Evolutionary conservation across 1,140 invertebrate genomes (phyloP).

Genomic region (Aleiodes sp.): DNA sequence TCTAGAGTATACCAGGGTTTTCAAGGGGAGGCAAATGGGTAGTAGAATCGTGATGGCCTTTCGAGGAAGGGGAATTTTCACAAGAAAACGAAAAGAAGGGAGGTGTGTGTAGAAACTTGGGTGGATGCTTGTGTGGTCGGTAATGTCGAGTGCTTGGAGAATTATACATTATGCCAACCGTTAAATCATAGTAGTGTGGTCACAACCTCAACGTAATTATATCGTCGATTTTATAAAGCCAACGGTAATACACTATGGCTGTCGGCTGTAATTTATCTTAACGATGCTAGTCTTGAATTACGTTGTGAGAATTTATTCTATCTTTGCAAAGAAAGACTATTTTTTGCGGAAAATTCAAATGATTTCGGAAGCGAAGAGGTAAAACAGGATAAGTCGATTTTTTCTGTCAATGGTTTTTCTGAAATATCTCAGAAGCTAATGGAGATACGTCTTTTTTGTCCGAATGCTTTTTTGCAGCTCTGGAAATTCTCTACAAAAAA

Average conservation of each 20-base stretch:
- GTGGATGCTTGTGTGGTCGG: not conserved
- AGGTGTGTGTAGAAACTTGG: not conserved
- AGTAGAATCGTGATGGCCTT: not conserved
- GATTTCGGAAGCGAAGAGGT: no score
- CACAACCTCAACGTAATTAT: conserved; percentile 44
- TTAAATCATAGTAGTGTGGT: conserved; percentile 43
- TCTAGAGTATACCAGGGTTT: conserved; percentile 23
- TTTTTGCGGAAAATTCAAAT: no score
- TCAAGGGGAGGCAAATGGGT: conserved; percentile 6
- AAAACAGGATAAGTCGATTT: no score
- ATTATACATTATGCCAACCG: conserved; percentile 47
- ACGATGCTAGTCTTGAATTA: not conserved
- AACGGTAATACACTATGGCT: not conserved
- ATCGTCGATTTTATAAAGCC: conserved; percentile 48
- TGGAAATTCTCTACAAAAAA: no score
- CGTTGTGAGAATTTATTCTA: not conserved
- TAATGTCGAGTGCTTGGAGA: conserved; percentile 27
- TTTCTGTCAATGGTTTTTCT: no score
- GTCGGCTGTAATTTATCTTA: not conserved
- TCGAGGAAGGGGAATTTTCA: not conserved
- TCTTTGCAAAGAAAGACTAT: no score
- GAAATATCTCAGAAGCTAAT: no score
- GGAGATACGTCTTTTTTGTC: no score
- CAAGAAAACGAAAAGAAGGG: not conserved
- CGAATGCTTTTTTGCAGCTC: no score